Evolutionary conservation across 2,797 vertebrate genomes (phyloP).

Genomic region (Erethizon dorsatum): DNA sequence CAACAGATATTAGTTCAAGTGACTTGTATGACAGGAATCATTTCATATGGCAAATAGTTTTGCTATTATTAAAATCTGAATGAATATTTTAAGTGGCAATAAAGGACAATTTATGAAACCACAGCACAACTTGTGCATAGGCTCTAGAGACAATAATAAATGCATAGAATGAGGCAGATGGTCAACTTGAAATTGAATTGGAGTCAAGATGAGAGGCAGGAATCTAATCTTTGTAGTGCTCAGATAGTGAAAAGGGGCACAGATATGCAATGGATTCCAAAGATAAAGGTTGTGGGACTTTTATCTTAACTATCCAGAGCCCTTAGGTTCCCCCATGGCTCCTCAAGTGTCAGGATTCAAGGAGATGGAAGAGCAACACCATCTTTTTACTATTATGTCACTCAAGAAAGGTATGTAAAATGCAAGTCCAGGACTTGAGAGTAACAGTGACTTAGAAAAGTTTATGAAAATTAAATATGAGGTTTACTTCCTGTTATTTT

Average conservation of each 20-base stretch:
- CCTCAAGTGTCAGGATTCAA: not conserved
- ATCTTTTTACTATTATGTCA: not conserved
- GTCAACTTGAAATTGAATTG: not conserved
- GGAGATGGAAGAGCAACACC: not conserved
- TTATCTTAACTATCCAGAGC: not conserved
- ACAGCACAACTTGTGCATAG: not conserved
- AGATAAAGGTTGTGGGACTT: not conserved
- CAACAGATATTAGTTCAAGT: not conserved
- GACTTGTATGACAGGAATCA: not conserved
- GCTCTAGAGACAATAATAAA: not conserved
- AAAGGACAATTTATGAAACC: not conserved
- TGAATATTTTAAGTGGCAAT: not conserved
- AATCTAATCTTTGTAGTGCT: not conserved
- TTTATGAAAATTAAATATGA: not conserved
- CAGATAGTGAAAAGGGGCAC: no score
- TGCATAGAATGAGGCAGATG: not conserved
- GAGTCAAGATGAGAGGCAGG: not conserved
- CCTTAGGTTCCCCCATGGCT: accelerated
- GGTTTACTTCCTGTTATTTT: not conserved
- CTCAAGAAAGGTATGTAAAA: not conserved
- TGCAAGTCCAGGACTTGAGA: not conserved
- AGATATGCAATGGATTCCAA: not conserved
- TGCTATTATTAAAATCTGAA: not conserved
- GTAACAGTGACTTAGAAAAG: not conserved
- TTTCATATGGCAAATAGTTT: not conserved